Evolutionary conservation across 23 tunicate genomes (phyloP).

Genomic region (Trididemnum clinides): DNA sequence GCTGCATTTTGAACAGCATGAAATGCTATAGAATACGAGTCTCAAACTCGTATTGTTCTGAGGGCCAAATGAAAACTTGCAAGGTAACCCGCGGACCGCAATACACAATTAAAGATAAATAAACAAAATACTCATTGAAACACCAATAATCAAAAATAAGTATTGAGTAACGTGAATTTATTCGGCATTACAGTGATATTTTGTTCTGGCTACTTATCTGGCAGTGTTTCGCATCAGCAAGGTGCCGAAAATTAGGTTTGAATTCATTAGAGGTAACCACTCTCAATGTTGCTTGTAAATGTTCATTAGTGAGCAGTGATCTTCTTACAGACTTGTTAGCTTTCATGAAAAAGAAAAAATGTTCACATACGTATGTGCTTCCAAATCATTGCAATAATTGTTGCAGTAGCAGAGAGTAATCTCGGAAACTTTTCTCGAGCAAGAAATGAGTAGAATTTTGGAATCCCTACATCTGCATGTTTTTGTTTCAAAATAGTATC

Average conservation of each 20-base stretch:
- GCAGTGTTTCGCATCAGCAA: constrained; percentile 33
- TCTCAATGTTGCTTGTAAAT: constrained; percentile 55
- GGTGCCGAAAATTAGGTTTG: constrained; percentile 47
- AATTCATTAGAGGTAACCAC: constrained; percentile 38
- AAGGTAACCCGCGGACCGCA: no score
- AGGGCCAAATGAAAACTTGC: no score
- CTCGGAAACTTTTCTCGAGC: constrained; percentile 59
- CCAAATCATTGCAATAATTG: constrained; percentile 70
- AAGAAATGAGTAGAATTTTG: constrained; percentile 49
- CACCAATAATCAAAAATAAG: no score
- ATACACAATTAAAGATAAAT: no score
- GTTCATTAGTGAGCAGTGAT: constrained; percentile 61
- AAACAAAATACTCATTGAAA: no score
- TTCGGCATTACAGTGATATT: background rate
- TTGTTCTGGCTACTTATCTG: constrained; percentile 45
- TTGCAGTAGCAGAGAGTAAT: constrained; percentile 46
- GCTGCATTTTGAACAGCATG: no score
- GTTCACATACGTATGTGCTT: constrained; percentile 71
- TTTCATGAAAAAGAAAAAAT: constrained; percentile 46
- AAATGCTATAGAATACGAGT: no score
- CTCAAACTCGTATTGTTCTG: no score
- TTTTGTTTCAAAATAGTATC: no score
- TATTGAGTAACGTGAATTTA: no score
- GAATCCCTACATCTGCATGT: no score
- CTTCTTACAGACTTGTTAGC: constrained; percentile 40